Percentiles rank a stretch among this genome's conserved stretches.
Evolutionary conservation across 1,140 invertebrate species (phyloP).

Genomic region (Zeugodacus cucurbitae): DNA sequence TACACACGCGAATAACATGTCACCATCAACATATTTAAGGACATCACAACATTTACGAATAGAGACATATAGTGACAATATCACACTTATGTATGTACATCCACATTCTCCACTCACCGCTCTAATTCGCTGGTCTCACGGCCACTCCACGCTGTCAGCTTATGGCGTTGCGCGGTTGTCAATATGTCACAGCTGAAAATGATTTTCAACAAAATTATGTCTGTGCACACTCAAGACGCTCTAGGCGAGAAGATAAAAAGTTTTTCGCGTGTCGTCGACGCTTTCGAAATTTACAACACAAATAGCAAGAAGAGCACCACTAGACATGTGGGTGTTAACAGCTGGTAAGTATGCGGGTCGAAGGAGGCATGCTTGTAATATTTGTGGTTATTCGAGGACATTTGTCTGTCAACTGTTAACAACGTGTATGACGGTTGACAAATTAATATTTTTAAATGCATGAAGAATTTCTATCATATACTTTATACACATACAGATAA

Average conservation of each 20-base stretch:
- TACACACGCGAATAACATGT: neutral
- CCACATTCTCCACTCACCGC: neutral
- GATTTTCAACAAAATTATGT: slow-evolving; percentile 20
- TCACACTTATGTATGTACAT: neutral
- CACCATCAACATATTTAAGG: neutral
- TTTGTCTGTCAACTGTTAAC: neutral
- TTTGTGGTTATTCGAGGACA: neutral
- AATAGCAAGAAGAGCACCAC: neutral
- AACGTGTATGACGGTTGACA: neutral
- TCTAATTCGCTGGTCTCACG: neutral
- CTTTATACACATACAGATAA: neutral
- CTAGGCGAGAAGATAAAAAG: neutral
- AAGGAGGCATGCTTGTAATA: neutral
- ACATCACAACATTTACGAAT: neutral
- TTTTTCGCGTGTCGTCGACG: neutral
- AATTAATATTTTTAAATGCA: neutral
- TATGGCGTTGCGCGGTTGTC: neutral
- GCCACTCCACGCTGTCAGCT: neutral
- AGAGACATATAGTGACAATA: neutral
- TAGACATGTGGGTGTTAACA: neutral
- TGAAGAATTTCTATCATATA: neutral
- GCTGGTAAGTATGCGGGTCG: neutral
- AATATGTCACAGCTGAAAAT: neutral
- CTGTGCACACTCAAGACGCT: neutral
- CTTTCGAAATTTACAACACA: neutral